Evolutionary conservation across 2,113 vertebrate genomes (phyloP).

Genomic region (Butorides virescens): DNA sequence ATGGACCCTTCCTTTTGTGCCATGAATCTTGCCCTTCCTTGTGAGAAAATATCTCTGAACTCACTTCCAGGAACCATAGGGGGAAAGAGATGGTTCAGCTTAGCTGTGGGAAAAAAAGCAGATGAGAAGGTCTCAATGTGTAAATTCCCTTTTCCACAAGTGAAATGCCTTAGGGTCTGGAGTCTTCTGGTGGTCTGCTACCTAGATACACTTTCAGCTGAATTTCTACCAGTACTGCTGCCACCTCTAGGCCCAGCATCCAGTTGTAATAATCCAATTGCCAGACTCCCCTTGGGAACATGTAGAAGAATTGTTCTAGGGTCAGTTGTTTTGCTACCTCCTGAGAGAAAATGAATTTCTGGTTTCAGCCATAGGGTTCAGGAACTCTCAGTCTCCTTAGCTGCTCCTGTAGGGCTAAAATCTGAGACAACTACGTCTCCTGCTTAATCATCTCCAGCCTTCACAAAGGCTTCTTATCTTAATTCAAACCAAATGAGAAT

Average conservation of each 20-base stretch:
- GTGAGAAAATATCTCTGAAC: background rate
- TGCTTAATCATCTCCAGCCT: background rate
- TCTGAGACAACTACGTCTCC: background rate
- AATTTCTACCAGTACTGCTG: background rate
- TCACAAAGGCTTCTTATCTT: background rate
- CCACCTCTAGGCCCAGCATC: background rate
- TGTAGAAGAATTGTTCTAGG: background rate
- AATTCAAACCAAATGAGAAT: background rate
- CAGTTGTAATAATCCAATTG: background rate
- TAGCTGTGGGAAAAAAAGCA: background rate
- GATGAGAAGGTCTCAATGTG: background rate
- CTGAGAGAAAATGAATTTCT: background rate
- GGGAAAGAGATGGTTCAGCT: background rate
- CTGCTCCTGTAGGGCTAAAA: background rate
- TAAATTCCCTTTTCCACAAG: background rate
- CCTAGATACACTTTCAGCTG: background rate
- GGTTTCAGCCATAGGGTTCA: background rate
- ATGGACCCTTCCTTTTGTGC: background rate
- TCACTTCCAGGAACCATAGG: background rate
- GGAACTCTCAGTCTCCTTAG: background rate
- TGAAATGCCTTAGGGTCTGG: background rate
- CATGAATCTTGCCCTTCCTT: background rate
- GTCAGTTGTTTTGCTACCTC: background rate
- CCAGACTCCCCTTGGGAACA: background rate
- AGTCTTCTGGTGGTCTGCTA: background rate